Conservation (phyloP, 2,113 vertebrate species). For the Strix uralensis region DNA sequence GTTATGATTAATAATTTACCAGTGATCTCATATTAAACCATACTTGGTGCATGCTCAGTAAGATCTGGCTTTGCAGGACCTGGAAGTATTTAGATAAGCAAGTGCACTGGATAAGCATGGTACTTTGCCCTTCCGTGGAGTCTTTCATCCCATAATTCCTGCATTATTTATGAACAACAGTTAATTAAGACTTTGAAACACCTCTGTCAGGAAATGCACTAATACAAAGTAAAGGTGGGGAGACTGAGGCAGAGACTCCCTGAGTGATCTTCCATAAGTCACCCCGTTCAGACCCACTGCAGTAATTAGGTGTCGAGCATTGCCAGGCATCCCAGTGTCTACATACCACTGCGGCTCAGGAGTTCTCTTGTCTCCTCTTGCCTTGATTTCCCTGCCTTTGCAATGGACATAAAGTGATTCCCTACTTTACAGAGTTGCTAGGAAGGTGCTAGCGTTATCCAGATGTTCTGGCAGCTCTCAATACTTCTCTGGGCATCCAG, state of each 20-base stretch:
- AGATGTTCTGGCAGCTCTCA: not conserved
- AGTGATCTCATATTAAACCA: not conserved
- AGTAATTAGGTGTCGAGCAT: rapidly evolving
- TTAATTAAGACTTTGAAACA: not conserved
- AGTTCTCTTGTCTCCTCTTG: not conserved
- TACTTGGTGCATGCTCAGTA: not conserved
- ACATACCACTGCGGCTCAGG: rapidly evolving
- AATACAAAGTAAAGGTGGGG: not conserved
- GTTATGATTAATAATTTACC: constrained; percentile 23
- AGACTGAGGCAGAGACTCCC: not conserved
- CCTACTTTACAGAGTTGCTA: not conserved
- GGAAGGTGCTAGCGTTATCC: not conserved
- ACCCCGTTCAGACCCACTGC: not conserved
- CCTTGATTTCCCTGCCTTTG: not conserved
- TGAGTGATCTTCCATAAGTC: not conserved
- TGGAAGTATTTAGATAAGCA: not conserved
- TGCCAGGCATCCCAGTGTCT: not conserved
- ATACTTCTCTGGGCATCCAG: not conserved
- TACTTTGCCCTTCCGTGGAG: constrained; percentile 30
- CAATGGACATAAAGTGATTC: not conserved
- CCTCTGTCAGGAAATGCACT: not conserved
- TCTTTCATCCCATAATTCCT: not conserved
- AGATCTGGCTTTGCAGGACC: not conserved
- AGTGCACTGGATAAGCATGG: not conserved
- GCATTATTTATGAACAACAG: not conserved